These are phyloP conservation scores for Microcebus murinus DNA, from an alignment of 2,113 vertebrate species.

Conservation along the genomic window DNA sequence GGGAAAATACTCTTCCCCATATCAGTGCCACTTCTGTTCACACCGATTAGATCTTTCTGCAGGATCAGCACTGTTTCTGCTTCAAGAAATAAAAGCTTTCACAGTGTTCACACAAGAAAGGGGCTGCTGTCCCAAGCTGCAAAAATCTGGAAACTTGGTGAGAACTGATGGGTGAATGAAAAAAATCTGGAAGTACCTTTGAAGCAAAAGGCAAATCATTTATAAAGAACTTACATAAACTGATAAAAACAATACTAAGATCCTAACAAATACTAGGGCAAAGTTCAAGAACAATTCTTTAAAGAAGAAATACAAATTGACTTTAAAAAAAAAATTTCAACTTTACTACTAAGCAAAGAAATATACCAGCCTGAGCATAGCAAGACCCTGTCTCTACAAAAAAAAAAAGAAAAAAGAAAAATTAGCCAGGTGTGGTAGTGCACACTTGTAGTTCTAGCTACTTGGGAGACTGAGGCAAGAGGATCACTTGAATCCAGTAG, in stretches of 20 bases:
- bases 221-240: slow-evolving; percentile 42
- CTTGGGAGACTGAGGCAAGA: no score
- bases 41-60: slow-evolving; percentile 69
- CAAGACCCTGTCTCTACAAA: no score
- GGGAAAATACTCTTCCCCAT: background rate
- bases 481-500: no score
- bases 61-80: slow-evolving; percentile 47
- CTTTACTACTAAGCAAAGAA: background rate
- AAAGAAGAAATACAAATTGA: background rate
- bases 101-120: slow-evolving; percentile 58
- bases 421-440: no score
- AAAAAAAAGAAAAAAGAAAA: no score
- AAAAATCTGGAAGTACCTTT: slow-evolving; percentile 50
- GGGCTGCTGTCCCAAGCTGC: background rate
- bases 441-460: no score
- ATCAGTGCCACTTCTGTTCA: slow-evolving; percentile 59
- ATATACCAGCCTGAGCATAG: no score
- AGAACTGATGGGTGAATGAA: background rate
- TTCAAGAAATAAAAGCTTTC: slow-evolving; percentile 71
- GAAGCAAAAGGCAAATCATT: slow-evolving; percentile 42
- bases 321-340: background rate
- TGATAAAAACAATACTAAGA: slow-evolving; percentile 40
- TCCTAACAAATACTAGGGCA: background rate
- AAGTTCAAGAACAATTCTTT: slow-evolving; percentile 43
- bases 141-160: slow-evolving; percentile 38